These are phyloP conservation scores for Heterodera filipjevi DNA, from an alignment of 2,888 invertebrate genomes.

Conservation along the genomic window DNA sequence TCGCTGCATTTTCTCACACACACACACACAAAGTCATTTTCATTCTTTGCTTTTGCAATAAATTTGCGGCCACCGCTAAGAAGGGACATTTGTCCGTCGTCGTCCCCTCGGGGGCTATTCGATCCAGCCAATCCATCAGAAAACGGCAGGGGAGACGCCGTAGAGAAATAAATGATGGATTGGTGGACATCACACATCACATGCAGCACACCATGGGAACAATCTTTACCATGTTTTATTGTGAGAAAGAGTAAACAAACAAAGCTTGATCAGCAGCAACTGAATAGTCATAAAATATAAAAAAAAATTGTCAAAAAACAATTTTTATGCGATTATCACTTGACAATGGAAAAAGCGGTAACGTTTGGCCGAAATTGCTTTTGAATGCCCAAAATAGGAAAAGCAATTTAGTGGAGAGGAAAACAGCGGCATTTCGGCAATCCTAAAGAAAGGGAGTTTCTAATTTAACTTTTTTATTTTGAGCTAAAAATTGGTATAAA, in stretches of 20 bases:
- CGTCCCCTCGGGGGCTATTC: conserved; percentile 1
- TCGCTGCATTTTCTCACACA: neutral
- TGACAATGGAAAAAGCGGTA: neutral
- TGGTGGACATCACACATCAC: no score
- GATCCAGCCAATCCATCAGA: neutral
- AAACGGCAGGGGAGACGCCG: neutral
- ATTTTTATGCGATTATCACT: neutral
- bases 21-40: neutral
- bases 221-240: no score
- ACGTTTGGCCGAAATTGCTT: neutral
- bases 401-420: neutral
- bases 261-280: no score
- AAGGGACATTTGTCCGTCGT: neutral
- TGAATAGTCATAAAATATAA: no score
- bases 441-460: no score
- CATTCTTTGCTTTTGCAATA: neutral
- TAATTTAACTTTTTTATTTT: no score
- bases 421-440: neutral
- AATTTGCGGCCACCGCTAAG: neutral
- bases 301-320: neutral
- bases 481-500: no score
- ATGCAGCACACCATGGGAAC: no score
- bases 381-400: neutral
- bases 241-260: no score
- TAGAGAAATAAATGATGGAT: neutral